These are phyloP conservation scores for Acrocephalus arundinaceus DNA, from an alignment of 2,113 vertebrate species.

Conservation along the genomic window DNA sequence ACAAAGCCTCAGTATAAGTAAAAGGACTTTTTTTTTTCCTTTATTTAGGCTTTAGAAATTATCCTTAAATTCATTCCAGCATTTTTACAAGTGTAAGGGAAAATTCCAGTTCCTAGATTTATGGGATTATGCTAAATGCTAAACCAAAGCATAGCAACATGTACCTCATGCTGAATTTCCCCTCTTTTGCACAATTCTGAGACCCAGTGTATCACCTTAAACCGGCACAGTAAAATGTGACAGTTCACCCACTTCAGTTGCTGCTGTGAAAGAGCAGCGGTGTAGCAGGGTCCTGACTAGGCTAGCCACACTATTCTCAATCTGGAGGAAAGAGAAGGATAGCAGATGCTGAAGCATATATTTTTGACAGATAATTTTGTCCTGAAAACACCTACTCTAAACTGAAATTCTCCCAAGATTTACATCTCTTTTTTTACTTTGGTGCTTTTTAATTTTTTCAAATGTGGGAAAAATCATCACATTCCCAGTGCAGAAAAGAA, in stretches of 20 bases:
- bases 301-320: not conserved
- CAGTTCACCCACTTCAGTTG: not conserved
- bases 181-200: not conserved
- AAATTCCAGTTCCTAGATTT: not conserved
- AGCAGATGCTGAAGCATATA: not conserved
- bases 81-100: not conserved
- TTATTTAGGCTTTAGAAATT: not conserved
- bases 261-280: not conserved
- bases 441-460: not conserved
- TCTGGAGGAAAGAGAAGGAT: not conserved
- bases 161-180: not conserved
- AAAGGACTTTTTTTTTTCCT: not conserved
- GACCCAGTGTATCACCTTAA: not conserved
- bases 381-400: not conserved
- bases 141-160: not conserved
- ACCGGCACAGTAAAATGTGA: not conserved
- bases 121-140: not conserved
- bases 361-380: not conserved
- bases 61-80: not conserved
- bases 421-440: not conserved
- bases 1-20: not conserved
- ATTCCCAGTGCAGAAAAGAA: not conserved
- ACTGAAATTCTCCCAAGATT: not conserved
- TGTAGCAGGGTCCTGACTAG: not conserved
- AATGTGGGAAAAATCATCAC: not conserved